Conservation (phyloP, 92 coral and sea anemone species). For the Heteractis magnifica region DNA sequence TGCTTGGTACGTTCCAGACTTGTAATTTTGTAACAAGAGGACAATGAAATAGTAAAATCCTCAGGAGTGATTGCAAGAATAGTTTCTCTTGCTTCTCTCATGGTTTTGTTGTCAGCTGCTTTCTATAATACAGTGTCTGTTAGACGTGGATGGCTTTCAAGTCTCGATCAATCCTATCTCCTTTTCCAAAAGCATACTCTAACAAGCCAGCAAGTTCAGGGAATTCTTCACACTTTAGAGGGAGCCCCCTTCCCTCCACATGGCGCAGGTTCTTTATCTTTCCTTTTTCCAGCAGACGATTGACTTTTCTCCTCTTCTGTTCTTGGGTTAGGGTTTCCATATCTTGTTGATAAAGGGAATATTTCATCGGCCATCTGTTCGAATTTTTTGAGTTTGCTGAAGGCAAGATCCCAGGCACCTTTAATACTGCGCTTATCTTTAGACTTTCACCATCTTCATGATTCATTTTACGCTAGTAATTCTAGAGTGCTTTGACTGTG, state of each 20-base stretch:
- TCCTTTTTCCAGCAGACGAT: not conserved
- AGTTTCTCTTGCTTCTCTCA: constrained; percentile 43
- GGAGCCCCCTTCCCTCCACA: constrained; percentile 43
- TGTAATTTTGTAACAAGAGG: constrained; percentile 38
- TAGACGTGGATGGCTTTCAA: constrained; percentile 66
- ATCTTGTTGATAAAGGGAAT: not conserved
- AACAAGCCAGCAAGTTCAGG: constrained; percentile 63
- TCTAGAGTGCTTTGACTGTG: constrained; percentile 9
- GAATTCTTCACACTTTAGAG: constrained; percentile 49
- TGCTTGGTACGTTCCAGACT: constrained; percentile 44
- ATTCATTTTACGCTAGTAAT: constrained; percentile 21
- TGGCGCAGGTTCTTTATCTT: constrained; percentile 16
- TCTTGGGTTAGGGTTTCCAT: not conserved
- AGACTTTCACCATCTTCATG: not conserved
- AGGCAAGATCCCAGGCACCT: constrained; percentile 8
- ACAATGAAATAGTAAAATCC: constrained; percentile 44
- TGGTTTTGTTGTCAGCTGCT: constrained; percentile 42
- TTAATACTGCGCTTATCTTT: not conserved
- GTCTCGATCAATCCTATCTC: constrained; percentile 35
- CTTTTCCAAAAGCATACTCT: constrained; percentile 58
- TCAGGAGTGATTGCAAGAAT: constrained; percentile 52
- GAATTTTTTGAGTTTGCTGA: constrained; percentile 5
- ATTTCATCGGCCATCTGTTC: constrained; percentile 13
- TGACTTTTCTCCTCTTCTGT: not conserved
- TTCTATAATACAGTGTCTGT: constrained; percentile 50